These are phyloP conservation scores for Poeciliopsis retropinna DNA, from an alignment of 2,113 vertebrate genomes.

Conservation along the genomic window DNA sequence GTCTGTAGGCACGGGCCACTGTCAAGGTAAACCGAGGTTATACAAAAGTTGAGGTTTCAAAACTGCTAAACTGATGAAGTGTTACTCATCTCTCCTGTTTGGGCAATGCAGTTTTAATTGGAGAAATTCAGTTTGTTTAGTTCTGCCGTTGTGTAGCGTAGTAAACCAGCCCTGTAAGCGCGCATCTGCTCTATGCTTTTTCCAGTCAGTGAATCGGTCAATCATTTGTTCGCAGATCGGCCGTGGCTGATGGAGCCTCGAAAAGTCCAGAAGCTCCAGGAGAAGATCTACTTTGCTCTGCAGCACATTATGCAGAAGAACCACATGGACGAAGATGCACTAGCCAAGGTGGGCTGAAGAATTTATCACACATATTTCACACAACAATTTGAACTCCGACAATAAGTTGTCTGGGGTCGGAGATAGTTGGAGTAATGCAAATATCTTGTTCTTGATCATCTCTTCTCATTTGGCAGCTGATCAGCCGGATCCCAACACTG, in stretches of 20 bases:
- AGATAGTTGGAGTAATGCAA: neutral
- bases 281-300: slow-evolving; percentile 99
- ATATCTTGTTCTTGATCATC: slow-evolving; percentile 12
- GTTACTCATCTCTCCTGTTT: neutral
- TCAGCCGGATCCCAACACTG: slow-evolving; percentile 97
- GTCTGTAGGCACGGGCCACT: neutral
- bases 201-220: neutral
- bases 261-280: slow-evolving; percentile 98
- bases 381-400: neutral
- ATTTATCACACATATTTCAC: neutral
- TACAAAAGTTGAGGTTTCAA: neutral
- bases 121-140: neutral
- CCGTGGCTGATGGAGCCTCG: slow-evolving; percentile 99
- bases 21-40: neutral
- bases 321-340: slow-evolving; percentile 94
- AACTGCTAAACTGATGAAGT: neutral
- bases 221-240: slow-evolving; percentile 81
- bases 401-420: neutral
- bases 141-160: neutral
- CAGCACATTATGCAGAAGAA: slow-evolving; percentile 99
- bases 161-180: neutral
- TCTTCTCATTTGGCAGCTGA: slow-evolving; percentile 84
- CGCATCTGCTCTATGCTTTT: neutral
- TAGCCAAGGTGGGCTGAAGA: slow-evolving; percentile 88
- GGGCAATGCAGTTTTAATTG: neutral